A percentile compares a stretch with the other conserved stretches of the same genome.
phyloP scores from a whole-genome alignment of 2,888 invertebrate genomes.

The Lasioglossum leucozonium region DNA sequence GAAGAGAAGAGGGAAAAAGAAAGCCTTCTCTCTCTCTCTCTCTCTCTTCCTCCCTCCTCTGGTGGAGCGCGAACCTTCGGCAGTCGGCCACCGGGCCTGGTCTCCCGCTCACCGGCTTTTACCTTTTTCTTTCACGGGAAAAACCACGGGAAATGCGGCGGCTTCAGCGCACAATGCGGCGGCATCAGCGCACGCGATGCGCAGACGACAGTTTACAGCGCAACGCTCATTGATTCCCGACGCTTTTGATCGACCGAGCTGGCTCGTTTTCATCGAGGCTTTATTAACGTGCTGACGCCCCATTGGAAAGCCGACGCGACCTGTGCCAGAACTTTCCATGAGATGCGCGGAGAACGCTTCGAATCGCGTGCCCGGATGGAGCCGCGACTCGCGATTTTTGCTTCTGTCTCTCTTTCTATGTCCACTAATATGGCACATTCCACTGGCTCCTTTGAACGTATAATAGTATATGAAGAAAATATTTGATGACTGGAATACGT shows the following conservation, averaged over 20 bases:
- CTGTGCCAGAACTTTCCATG: constrained; percentile 18
- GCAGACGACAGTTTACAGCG: constrained; percentile 49
- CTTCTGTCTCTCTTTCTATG: not conserved
- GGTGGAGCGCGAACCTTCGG: constrained; percentile 39
- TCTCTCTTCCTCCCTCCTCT: not conserved
- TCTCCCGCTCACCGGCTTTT: constrained; percentile 21
- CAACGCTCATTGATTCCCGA: constrained; percentile 39
- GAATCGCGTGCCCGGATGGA: not conserved
- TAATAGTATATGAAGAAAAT: not conserved
- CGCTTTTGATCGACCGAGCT: constrained; percentile 42
- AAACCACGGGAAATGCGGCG: constrained; percentile 45
- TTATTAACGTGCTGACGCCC: constrained; percentile 51
- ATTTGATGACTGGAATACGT: not conserved
- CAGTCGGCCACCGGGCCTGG: not conserved
- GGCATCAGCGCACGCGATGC: constrained; percentile 3
- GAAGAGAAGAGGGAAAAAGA: not conserved
- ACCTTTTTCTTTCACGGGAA: constrained; percentile 33
- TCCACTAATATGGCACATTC: not conserved
- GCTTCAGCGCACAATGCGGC: constrained; percentile 40
- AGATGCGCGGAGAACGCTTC: not conserved
- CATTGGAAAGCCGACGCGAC: constrained; percentile 31
- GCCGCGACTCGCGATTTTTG: not conserved
- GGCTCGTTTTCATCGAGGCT: constrained; percentile 53
- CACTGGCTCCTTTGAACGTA: not conserved
- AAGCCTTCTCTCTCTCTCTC: not conserved